Evolutionary conservation across 2,113 vertebrate species (phyloP), one percentile per base, ranked within the genome.

Genomic region (Apaloderma vittatum): DNA sequence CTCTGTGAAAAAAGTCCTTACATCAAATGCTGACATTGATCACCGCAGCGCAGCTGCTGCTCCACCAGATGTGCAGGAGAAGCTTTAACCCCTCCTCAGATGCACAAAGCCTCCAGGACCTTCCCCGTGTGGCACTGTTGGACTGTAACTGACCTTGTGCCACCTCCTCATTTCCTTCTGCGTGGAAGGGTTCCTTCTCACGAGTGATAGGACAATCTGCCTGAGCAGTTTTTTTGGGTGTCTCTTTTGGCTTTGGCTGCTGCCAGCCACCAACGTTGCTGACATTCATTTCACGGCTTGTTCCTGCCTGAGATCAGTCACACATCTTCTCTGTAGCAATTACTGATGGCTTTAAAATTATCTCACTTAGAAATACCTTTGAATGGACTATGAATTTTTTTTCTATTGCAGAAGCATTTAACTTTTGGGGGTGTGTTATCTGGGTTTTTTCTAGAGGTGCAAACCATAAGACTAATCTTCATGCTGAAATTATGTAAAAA

Each of bases 21-120:
- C 2, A 0, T 68, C 58, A 91, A 72, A 58, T 0, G 2, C 37
- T 89, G 93, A 88, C 94, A 16, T 3, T 45, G 77, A 80, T 78
- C 54, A 51, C 72, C 36, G 68, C 63, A 32, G 65, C 3, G 4
- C 97, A 96, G 97, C 95, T 97, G 97, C 88, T 66, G 88, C 68
- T 71, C 71, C 2, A 32, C 94, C 96, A 96, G 92, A 96, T 96
- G 96, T 92, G 81, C 80, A 55, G 62, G 37, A 58, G 87, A 12
- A 96, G 57, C 55, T 36, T 24, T 61, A 49, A 21, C 12, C 84
- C 37, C 77, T 81, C 52, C 79, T 87, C 40, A 37, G 52, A 82
- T 0, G 66, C 54, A 48, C 8, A 26, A 22, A 90, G 7, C 77
- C 55, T 15, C 65, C 87, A 68, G 68, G 45, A 75, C 90, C 71